Evolutionary conservation across 2,797 vertebrate species (phyloP).

Genomic region (Sebastolobus alascanus): DNA sequence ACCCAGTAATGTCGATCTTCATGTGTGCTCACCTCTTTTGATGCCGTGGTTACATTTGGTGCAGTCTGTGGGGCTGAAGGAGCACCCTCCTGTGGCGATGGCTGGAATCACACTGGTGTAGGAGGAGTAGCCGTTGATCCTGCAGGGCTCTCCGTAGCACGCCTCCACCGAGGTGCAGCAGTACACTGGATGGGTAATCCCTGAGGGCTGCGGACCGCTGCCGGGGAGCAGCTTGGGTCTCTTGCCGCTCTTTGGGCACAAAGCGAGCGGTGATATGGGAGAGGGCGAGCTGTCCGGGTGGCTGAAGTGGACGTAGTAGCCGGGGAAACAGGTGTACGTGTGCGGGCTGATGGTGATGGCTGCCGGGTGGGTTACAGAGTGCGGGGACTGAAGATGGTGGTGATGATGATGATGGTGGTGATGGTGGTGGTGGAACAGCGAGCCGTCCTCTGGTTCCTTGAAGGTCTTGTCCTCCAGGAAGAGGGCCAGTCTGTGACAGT

Average conservation of each 20-base stretch:
- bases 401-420: slow-evolving; percentile 82
- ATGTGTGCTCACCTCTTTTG: slow-evolving; percentile 90
- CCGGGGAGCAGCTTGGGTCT: slow-evolving; percentile 86
- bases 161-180: slow-evolving; percentile 91
- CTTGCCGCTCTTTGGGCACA: slow-evolving; percentile 83
- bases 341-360: slow-evolving; percentile 82
- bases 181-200: slow-evolving; percentile 91
- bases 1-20: background rate
- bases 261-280: slow-evolving; percentile 71
- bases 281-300: slow-evolving; percentile 80
- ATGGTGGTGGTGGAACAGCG: slow-evolving; percentile 82
- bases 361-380: slow-evolving; percentile 77
- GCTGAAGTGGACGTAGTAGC: slow-evolving; percentile 87
- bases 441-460: slow-evolving; percentile 89
- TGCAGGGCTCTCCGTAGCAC: slow-evolving; percentile 90
- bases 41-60: slow-evolving; percentile 90
- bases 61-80: slow-evolving; percentile 84
- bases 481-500: slow-evolving; percentile 93
- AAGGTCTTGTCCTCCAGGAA: slow-evolving; percentile 93
- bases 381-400: slow-evolving; percentile 86
- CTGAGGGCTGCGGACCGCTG: slow-evolving; percentile 85
- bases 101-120: slow-evolving; percentile 89
- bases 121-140: slow-evolving; percentile 85
- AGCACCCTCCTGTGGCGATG: slow-evolving; percentile 87
- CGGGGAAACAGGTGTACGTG: slow-evolving; percentile 84